Evolutionary conservation across 2,888 invertebrate species (phyloP).

Genomic region (Scaptomyza cyrtandrae): DNA sequence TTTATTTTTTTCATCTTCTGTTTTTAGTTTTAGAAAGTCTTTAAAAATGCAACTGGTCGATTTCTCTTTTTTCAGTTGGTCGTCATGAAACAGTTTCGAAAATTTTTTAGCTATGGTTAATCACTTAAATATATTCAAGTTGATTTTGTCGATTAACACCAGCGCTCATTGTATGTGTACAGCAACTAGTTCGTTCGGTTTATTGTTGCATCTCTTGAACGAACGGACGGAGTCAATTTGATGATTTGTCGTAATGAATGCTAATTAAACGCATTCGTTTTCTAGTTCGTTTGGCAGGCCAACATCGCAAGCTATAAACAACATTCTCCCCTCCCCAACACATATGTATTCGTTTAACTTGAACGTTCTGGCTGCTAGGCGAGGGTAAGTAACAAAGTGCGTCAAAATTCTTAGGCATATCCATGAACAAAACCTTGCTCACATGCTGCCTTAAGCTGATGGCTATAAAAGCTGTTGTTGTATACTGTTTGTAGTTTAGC

Average conservation of each 20-base stretch:
- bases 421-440: slow-evolving; percentile 60
- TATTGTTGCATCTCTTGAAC: slow-evolving; percentile 66
- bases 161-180: slow-evolving; percentile 42
- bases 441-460: slow-evolving; percentile 12
- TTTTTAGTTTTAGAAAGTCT: not conserved
- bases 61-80: slow-evolving; percentile 47
- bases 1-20: not conserved
- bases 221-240: slow-evolving; percentile 60
- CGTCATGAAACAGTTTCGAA: slow-evolving; percentile 74
- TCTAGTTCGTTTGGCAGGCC: slow-evolving; percentile 70
- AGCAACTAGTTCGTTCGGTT: slow-evolving; percentile 59
- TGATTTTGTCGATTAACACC: slow-evolving; percentile 77
- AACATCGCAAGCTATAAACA: slow-evolving; percentile 4
- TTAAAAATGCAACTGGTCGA: slow-evolving; percentile 30
- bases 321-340: slow-evolving; percentile 23
- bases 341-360: slow-evolving; percentile 36
- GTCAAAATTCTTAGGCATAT: slow-evolving; percentile 75
- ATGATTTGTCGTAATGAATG: slow-evolving; percentile 81
- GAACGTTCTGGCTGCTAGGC: slow-evolving; percentile 1
- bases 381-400: slow-evolving; percentile 66
- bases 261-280: slow-evolving; percentile 80
- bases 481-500: slow-evolving; percentile 23
- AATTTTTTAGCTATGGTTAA: slow-evolving; percentile 52
- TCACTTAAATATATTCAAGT: slow-evolving; percentile 73
- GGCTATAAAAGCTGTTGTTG: not conserved